phyloP scores from a whole-genome alignment of 1,140 invertebrate species.

The Aporrectodea caliginosa region DNA sequence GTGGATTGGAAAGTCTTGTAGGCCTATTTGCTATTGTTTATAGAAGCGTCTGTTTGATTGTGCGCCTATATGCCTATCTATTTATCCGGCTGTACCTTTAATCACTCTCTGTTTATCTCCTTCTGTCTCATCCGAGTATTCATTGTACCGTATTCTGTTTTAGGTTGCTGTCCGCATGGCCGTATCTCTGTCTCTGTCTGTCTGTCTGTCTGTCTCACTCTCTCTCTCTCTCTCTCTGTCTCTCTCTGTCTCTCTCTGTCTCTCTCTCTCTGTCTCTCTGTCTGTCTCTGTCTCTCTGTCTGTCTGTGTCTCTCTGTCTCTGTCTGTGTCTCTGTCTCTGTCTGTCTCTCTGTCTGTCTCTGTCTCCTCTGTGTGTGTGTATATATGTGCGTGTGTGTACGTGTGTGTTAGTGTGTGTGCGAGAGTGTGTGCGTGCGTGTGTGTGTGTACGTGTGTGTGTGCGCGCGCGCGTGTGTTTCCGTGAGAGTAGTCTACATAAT shows the following conservation, averaged over 20 bases:
- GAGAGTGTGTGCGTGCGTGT: neutral
- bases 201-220: slow-evolving; percentile 16
- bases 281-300: neutral
- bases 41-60: neutral
- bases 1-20: too few relatives aligned
- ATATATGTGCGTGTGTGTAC: neutral
- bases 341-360: neutral
- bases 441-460: slow-evolving; percentile 2
- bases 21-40: neutral
- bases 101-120: neutral
- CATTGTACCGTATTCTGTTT: too few relatives aligned
- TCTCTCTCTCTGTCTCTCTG: neutral
- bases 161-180: too few relatives aligned
- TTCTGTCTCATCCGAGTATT: too few relatives aligned
- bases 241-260: slow-evolving; percentile 24
- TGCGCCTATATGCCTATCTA: neutral
- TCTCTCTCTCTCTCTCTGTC: slow-evolving; percentile 15
- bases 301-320: slow-evolving; percentile 11
- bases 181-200: neutral
- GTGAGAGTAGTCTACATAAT: neutral
- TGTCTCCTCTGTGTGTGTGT: neutral
- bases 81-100: neutral
- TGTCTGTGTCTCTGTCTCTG: slow-evolving; percentile 7
- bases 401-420: neutral
- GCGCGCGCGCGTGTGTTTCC: neutral